These are phyloP conservation scores for Phaonia tiefii DNA, from an alignment of 2,888 invertebrate species.

Conservation along the genomic window DNA sequence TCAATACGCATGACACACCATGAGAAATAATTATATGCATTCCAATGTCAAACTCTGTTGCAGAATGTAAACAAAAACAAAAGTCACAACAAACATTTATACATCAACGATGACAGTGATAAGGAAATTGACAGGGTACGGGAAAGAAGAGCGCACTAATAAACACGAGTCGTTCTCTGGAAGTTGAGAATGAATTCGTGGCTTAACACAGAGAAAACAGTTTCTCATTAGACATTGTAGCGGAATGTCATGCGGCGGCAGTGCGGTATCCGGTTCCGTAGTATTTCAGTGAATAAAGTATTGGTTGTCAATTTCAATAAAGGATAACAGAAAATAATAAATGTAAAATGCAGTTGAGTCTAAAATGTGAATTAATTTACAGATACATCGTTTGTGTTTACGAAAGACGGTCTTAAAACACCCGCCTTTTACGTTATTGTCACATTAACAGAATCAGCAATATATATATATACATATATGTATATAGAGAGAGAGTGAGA, in stretches of 20 bases:
- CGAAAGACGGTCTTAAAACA: no score
- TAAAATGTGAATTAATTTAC: no score
- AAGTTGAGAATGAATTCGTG: no score
- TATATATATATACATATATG: no score
- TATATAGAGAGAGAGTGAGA: background rate
- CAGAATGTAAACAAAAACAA: conserved; percentile 35
- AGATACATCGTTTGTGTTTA: no score
- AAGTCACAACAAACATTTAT: conserved; percentile 24
- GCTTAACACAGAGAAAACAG: conserved; percentile 8
- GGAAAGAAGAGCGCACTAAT: background rate
- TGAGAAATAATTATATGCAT: no score
- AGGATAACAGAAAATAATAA: background rate
- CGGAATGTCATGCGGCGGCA: background rate
- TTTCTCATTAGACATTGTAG: conserved; percentile 26
- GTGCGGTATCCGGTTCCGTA: conserved; percentile 6
- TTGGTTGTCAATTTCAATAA: no score
- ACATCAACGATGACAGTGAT: background rate
- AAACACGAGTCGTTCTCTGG: background rate
- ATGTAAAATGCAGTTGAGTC: background rate
- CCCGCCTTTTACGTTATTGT: background rate
- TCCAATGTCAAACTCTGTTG: conserved; percentile 15
- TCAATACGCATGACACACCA: conserved; percentile 7
- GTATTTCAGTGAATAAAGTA: no score
- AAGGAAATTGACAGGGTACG: background rate
- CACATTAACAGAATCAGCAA: background rate